Evolutionary conservation across 2,888 invertebrate genomes (phyloP).

Genomic region (Bombylius discolor): DNA sequence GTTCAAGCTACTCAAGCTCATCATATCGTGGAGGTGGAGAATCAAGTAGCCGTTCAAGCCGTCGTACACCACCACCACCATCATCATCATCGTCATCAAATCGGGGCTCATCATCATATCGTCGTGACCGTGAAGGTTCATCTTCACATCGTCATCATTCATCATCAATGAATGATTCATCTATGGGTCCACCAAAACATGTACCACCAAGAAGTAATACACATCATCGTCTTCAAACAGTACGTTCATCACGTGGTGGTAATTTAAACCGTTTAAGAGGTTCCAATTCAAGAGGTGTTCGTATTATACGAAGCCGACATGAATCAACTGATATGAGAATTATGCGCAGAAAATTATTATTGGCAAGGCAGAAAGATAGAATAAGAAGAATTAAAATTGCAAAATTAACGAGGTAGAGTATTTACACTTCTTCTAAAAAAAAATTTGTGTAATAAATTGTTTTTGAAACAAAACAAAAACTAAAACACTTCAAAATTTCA

Average conservation of each 20-base stretch:
- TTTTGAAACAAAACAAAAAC: background rate
- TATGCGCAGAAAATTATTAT: slow-evolving; percentile 32
- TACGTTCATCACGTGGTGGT: slow-evolving; percentile 26
- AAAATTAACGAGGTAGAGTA: slow-evolving; percentile 35
- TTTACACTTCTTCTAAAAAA: background rate
- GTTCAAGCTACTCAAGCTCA: slow-evolving; percentile 28
- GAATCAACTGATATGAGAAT: slow-evolving; percentile 31
- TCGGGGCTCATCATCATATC: slow-evolving; percentile 23
- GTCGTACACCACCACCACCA: slow-evolving; percentile 23
- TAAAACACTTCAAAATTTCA: no score
- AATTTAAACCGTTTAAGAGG: slow-evolving; percentile 22
- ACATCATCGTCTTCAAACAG: slow-evolving; percentile 21
- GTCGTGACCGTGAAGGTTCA: slow-evolving; percentile 6
- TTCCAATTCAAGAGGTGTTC: slow-evolving; percentile 17
- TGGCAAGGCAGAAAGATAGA: slow-evolving; percentile 34
- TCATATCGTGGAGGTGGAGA: slow-evolving; percentile 29
- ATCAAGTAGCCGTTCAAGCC: slow-evolving; percentile 21
- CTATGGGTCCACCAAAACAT: slow-evolving; percentile 34
- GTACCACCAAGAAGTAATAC: slow-evolving; percentile 25
- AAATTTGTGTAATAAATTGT: background rate
- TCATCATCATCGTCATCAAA: slow-evolving; percentile 14
- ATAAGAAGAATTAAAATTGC: slow-evolving; percentile 33
- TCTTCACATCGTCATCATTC: slow-evolving; percentile 11
- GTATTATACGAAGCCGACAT: slow-evolving; percentile 24
- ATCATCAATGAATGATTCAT: slow-evolving; percentile 17